Evolutionary conservation across 2,888 invertebrate genomes (phyloP), one percentile per base, ranked within the genome.

Genomic region (Drosophila rellima): DNA sequence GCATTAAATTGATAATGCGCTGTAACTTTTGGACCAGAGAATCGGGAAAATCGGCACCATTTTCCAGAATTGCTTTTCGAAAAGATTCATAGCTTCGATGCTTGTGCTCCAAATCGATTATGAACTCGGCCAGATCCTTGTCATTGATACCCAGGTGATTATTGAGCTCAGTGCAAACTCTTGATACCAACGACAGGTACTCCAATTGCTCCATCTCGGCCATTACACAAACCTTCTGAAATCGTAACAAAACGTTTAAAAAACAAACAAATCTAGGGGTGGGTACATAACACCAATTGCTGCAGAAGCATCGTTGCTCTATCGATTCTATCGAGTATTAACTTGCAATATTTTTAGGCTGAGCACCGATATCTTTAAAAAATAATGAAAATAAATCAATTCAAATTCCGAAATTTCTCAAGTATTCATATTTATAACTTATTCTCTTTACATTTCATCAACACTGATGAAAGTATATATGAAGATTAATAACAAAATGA

Each of bases 61-160:
- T 98, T 92, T 98, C 96, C 0, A 95, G 90, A 4, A 99, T 93
- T 0, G 96, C 96, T 82, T 95, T 96, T 90, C 98, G 98, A 92
- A 99, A 99, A 3, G 94, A 93, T 2, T 98, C 97, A 88, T 98
- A 96, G 0, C 95, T 95, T 59, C 95, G 95, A 93, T 98, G 96
- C 90, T 97, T 96, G 78, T 97, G 96, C 0, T 99, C 98, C 80
- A 99, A 93, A 86, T 98, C 96, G 78, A 99, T 99, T 47, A 99
- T 97, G 90, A 98, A 99, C 93, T 99, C 99, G 61, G 99, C 99
- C 84, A 99, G 95, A 94, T 98, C 98, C 93, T 99, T 99, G 91
- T 99, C 99, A 91, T 98, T 99, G 80, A 99, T 94, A 15, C 98
- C 98, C 90, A 99, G 95, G 94, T 99, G 99, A 92, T 99, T 99